A percentile compares a stretch with the other conserved stretches of the same genome.
Evolutionary conservation across 2,888 invertebrate genomes (phyloP).

Genomic region (Andrena bicolor): DNA sequence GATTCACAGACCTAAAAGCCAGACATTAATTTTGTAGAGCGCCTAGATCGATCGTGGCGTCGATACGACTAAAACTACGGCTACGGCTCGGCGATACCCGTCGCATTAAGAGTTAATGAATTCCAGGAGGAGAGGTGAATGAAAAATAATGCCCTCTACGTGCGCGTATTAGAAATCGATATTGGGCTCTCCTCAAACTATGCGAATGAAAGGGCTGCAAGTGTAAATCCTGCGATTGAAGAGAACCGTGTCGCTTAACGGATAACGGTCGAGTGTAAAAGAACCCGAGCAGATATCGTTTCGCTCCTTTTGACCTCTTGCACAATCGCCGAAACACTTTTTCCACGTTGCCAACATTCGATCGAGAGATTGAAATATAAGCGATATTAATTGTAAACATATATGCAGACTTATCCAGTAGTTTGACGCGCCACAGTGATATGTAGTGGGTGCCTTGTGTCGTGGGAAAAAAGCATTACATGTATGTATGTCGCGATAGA

Average conservation of each 20-base stretch:
- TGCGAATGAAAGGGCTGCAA: no score
- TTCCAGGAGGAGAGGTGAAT: neutral
- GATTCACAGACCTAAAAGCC: neutral
- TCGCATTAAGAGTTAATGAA: neutral
- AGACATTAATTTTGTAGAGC: constrained; percentile 11
- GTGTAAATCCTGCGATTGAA: no score
- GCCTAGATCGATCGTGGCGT: constrained; percentile 3
- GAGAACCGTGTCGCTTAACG: no score
- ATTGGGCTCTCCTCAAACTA: no score
- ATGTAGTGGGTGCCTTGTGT: no score
- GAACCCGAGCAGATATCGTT: neutral
- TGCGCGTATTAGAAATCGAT: neutral
- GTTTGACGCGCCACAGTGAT: no score
- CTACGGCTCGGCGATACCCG: neutral
- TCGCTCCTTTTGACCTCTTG: neutral
- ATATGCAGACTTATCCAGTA: no score
- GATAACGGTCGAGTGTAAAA: neutral
- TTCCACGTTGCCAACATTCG: neutral
- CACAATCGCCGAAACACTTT: neutral
- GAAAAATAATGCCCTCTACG: neutral
- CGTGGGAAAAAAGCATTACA: constrained; percentile 4
- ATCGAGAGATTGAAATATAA: neutral
- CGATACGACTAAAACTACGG: constrained; percentile 2
- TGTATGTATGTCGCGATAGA: neutral
- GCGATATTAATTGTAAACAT: no score